Evolutionary conservation across 2,888 invertebrate genomes (phyloP).

Genomic region (Rhorus exstirpatorius): DNA sequence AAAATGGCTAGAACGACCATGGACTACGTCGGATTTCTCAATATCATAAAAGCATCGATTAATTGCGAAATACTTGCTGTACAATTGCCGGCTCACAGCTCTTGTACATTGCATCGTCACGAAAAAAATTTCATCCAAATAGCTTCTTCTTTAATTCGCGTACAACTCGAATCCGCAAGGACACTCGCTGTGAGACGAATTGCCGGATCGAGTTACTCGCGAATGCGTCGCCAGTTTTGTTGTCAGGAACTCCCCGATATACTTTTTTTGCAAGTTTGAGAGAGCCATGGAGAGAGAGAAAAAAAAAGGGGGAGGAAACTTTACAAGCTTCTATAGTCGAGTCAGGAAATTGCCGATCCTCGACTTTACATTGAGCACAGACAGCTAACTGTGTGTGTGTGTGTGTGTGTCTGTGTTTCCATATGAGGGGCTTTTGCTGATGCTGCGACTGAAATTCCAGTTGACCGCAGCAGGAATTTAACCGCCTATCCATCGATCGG

Average conservation of each 20-base stretch:
- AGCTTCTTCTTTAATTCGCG: too few species aligned
- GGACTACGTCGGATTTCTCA: too few species aligned
- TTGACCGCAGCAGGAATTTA: slow-evolving; percentile 72
- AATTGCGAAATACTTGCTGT: too few species aligned
- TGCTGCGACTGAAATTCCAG: slow-evolving; percentile 72
- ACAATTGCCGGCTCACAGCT: too few species aligned
- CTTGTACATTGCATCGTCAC: too few species aligned
- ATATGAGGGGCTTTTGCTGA: slow-evolving; percentile 25
- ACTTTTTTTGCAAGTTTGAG: slow-evolving; percentile 11
- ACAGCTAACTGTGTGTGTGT: slow-evolving; percentile 26
- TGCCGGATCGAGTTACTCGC: slow-evolving; percentile 42
- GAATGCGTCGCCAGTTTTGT: slow-evolving; percentile 47
- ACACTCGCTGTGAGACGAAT: slow-evolving; percentile 35
- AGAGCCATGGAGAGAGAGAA: slow-evolving; percentile 20
- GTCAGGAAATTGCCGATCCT: slow-evolving; percentile 60
- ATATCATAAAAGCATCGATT: too few species aligned
- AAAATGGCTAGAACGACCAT: too few species aligned
- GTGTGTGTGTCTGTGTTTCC: not conserved
- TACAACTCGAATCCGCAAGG: slow-evolving; percentile 4
- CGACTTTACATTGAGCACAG: slow-evolving; percentile 41
- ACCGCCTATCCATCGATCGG: slow-evolving; percentile 66
- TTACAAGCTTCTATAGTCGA: slow-evolving; percentile 38
- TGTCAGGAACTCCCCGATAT: slow-evolving; percentile 21
- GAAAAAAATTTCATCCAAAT: too few species aligned
- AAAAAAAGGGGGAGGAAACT: slow-evolving; percentile 22